phyloP scores from a whole-genome alignment of 2,888 invertebrate species.

The Beris chalybata region DNA sequence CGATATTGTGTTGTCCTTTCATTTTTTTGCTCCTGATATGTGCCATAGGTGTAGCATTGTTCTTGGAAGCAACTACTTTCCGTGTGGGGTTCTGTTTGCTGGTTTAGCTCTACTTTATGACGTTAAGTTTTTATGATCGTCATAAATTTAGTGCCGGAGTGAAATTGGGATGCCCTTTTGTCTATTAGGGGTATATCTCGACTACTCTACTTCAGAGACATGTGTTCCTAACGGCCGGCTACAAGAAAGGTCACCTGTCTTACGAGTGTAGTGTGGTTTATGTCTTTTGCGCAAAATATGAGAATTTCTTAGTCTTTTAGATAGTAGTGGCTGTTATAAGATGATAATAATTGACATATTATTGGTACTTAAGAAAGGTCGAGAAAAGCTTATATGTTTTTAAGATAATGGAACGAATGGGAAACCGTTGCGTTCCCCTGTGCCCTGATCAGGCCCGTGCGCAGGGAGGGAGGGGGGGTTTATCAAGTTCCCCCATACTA shows the following conservation, averaged over 20 bases:
- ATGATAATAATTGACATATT: too few species aligned
- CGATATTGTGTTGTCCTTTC: neutral
- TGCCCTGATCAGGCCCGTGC: too few species aligned
- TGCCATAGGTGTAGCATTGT: neutral
- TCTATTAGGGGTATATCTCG: neutral
- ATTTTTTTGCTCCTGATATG: neutral
- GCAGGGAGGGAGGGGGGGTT: too few species aligned
- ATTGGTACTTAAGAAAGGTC: too few species aligned
- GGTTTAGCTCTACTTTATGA: constrained; percentile 25
- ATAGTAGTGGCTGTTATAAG: too few species aligned
- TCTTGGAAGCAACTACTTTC: neutral
- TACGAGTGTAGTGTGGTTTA: neutral
- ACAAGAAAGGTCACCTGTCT: constrained; percentile 13
- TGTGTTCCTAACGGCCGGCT: constrained; percentile 12
- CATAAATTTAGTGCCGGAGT: constrained; percentile 28
- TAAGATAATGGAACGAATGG: too few species aligned
- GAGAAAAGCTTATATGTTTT: too few species aligned
- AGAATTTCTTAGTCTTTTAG: too few species aligned
- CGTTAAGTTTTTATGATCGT: constrained; percentile 31
- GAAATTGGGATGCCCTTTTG: constrained; percentile 30
- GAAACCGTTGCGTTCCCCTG: too few species aligned
- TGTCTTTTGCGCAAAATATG: too few species aligned
- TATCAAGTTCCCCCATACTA: too few species aligned
- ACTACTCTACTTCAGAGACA: constrained; percentile 4
- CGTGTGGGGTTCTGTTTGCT: neutral